phyloP scores from a whole-genome alignment of 2,888 invertebrate genomes.

The Sceliomorpha sp. region DNA sequence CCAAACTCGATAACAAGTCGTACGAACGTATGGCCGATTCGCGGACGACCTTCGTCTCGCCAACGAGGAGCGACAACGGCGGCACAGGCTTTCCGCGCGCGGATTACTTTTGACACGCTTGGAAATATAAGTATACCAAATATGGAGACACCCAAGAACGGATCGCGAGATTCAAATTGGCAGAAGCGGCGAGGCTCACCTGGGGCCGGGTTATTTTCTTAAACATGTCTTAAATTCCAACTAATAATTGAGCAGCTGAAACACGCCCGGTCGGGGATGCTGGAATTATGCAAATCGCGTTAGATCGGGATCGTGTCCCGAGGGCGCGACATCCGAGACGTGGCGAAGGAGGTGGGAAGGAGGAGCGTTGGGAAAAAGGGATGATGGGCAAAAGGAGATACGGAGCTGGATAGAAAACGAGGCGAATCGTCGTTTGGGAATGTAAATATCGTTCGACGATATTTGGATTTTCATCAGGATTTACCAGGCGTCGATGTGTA shows the following conservation, averaged over 20 bases:
- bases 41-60: no score
- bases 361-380: conserved; percentile 17
- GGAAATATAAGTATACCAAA: conserved; percentile 23
- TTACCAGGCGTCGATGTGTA: no score
- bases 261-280: conserved; percentile 75
- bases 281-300: conserved; percentile 79
- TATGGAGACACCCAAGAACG: conserved; percentile 45
- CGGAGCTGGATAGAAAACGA: no score
- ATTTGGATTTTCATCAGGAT: no score
- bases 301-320: conserved; percentile 77
- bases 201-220: conserved; percentile 75
- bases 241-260: conserved; percentile 79
- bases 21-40: no score
- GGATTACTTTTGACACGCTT: conserved; percentile 3
- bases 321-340: conserved; percentile 69
- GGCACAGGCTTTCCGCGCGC: no score
- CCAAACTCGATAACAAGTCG: conserved; percentile 17
- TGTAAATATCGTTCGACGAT: no score
- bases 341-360: conserved; percentile 27
- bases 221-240: conserved; percentile 79
- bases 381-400: conserved; percentile 39
- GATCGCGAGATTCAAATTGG: conserved; percentile 49
- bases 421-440: no score
- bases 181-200: conserved; percentile 49
- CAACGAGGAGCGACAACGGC: no score